These are phyloP conservation scores for Nipponacmea schrenckii DNA, from an alignment of 2,888 invertebrate genomes.

Conservation along the genomic window DNA sequence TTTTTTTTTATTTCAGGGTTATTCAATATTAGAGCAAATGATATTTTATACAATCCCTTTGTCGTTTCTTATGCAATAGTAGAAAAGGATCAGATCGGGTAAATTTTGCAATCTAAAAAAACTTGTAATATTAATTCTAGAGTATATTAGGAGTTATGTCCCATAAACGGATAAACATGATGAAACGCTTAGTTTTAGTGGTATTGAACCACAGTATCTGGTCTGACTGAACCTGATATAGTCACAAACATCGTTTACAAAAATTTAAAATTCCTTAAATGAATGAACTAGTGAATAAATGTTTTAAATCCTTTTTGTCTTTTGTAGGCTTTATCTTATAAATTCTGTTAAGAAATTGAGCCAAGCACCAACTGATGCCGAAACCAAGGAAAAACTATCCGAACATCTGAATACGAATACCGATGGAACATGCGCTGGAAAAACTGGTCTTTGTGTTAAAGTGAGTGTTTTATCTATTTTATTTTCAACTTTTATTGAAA, in stretches of 20 bases:
- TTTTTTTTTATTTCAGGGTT: conserved; percentile 73
- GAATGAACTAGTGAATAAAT: too few species aligned
- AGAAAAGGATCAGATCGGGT: conserved; percentile 39
- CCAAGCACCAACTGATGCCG: conserved; percentile 33
- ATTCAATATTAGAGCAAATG: conserved; percentile 86
- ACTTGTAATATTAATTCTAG: too few species aligned
- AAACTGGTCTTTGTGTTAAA: conserved; percentile 46
- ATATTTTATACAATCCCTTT: conserved; percentile 81
- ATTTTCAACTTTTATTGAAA: neutral
- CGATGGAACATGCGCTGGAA: conserved; percentile 43
- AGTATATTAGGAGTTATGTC: too few species aligned
- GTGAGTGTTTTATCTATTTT: conserved; percentile 36
- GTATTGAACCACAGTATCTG: too few species aligned
- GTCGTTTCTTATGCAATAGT: conserved; percentile 64
- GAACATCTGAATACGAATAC: conserved; percentile 48
- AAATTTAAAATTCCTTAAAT: too few species aligned
- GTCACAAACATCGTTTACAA: too few species aligned
- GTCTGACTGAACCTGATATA: too few species aligned
- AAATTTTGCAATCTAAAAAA: too few species aligned
- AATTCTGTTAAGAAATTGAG: conserved; percentile 40
- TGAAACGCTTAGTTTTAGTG: too few species aligned
- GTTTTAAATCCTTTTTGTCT: too few species aligned
- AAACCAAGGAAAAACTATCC: conserved; percentile 28
- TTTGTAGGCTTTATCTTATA: conserved; percentile 46
- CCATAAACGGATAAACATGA: too few species aligned